Conservation (phyloP, 2,888 invertebrate species). For the Arenicola marina region DNA sequence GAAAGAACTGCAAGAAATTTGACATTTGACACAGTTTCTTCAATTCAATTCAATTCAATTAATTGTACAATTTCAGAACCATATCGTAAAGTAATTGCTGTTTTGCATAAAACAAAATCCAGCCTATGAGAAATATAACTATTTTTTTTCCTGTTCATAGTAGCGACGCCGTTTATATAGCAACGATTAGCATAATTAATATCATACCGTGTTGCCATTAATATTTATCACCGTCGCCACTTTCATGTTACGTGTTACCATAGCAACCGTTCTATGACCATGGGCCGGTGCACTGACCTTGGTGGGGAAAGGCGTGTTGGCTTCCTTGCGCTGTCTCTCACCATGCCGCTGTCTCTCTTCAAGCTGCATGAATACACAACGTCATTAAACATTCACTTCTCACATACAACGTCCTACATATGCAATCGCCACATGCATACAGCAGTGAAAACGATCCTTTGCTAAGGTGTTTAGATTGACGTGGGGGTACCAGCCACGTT, state of each 20-base stretch:
- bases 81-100: too few relatives aligned
- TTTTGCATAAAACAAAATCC: too few relatives aligned
- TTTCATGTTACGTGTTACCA: too few relatives aligned
- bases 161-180: too few relatives aligned
- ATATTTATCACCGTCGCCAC: neutral
- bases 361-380: constrained; percentile 41
- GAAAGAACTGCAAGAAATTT: constrained; percentile 47
- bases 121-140: too few relatives aligned
- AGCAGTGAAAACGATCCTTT: too few relatives aligned
- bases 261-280: neutral
- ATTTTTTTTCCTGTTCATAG: too few relatives aligned
- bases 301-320: constrained; percentile 49
- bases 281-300: constrained; percentile 41
- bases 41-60: neutral
- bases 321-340: constrained; percentile 53
- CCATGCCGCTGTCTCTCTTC: constrained; percentile 58
- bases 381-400: neutral
- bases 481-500: too few relatives aligned
- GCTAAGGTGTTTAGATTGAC: too few relatives aligned
- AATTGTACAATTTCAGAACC: too few relatives aligned
- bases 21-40: neutral
- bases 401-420: neutral
- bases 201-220: neutral
- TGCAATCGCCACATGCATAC: neutral
- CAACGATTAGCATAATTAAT: neutral